Conservation (phyloP, 1,140 invertebrate species). For the Intoshia linei region DNA sequence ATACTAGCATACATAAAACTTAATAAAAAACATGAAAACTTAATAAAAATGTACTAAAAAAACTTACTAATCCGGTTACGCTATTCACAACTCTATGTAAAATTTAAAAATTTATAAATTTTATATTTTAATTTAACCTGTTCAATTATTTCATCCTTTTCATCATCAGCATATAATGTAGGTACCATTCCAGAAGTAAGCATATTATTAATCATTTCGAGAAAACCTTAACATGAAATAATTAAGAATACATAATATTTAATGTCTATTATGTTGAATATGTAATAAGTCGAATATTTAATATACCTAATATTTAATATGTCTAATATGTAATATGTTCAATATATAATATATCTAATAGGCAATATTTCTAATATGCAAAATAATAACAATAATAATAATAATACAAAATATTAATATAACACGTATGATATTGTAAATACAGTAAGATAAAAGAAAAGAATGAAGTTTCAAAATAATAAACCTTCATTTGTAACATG, state of each 20-base stretch:
- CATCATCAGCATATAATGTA: conserved; percentile 45
- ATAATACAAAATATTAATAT: conserved; percentile 1
- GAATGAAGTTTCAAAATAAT: neutral
- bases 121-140: conserved; percentile 9
- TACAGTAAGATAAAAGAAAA: too few relatives aligned
- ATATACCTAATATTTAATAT: too few relatives aligned
- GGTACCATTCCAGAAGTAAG: conserved; percentile 48
- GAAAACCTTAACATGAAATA: conserved; percentile 28
- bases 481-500: conserved; percentile 32
- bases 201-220: conserved; percentile 60
- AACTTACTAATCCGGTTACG: too few relatives aligned
- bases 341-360: too few relatives aligned
- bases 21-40: too few relatives aligned
- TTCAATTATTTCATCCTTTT: conserved; percentile 41
- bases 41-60: too few relatives aligned
- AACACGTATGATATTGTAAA: neutral
- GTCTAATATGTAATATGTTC: too few relatives aligned
- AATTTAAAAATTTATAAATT: too few relatives aligned
- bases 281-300: too few relatives aligned
- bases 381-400: neutral
- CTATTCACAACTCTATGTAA: too few relatives aligned
- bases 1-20: too few relatives aligned
- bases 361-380: too few relatives aligned
- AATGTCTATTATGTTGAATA: neutral
- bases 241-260: neutral